phyloP scores from a whole-genome alignment of 2,888 invertebrate species.

The Cabera pusaria region DNA sequence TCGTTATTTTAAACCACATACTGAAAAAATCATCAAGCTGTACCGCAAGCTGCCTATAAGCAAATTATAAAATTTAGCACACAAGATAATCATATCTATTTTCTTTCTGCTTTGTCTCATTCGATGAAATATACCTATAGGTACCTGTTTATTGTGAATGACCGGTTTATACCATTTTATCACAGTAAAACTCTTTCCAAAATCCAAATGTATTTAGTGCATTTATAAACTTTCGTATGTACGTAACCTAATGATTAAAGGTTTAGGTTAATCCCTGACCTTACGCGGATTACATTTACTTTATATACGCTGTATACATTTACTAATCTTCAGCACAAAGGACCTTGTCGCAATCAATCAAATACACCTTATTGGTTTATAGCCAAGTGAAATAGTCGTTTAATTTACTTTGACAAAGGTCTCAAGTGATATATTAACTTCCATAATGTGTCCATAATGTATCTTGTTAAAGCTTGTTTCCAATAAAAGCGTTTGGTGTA shows the following conservation, averaged over 20 bases:
- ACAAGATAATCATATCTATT: no score
- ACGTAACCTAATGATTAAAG: slow-evolving; percentile 38
- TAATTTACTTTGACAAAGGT: slow-evolving; percentile 7
- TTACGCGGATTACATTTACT: slow-evolving; percentile 47
- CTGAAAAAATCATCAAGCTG: no score
- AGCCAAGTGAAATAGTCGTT: not conserved
- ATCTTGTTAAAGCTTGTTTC: slow-evolving; percentile 16
- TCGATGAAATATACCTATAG: no score
- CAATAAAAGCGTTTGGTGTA: slow-evolving; percentile 18
- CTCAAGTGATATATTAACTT: not conserved
- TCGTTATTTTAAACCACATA: no score
- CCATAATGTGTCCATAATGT: slow-evolving; percentile 7
- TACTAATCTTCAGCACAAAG: not conserved
- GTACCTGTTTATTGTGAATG: no score
- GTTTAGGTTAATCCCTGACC: slow-evolving; percentile 58
- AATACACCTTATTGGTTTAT: no score
- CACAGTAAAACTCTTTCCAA: no score
- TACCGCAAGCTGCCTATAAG: no score
- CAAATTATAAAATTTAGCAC: no score
- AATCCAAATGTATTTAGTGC: no score
- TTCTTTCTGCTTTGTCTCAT: no score
- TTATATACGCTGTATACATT: slow-evolving; percentile 13
- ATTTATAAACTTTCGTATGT: slow-evolving; percentile 4
- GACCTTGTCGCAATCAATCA: slow-evolving; percentile 12
- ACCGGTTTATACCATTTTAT: no score